phyloP scores from a whole-genome alignment of 92 coral and sea anemone species.

The Meandrina meandrites region DNA sequence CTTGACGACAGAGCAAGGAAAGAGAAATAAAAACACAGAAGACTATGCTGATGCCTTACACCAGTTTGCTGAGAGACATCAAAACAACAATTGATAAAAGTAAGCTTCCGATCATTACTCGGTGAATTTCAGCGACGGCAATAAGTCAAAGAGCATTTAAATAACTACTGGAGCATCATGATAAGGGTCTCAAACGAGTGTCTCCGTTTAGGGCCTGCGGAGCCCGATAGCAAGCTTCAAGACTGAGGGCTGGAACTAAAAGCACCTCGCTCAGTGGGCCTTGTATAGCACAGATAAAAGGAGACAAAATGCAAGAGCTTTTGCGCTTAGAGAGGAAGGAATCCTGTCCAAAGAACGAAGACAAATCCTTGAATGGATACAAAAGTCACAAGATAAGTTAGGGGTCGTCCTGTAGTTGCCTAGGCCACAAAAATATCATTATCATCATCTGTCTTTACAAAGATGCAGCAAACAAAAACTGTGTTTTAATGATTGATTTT shows the following conservation, averaged over 20 bases:
- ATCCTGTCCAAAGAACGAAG: neutral
- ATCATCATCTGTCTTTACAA: neutral
- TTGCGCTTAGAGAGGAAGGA: neutral
- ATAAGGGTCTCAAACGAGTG: neutral
- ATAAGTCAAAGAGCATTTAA: neutral
- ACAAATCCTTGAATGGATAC: neutral
- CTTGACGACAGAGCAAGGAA: no score
- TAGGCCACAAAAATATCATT: neutral
- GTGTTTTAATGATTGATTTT: neutral
- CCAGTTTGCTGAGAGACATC: constrained; percentile 52
- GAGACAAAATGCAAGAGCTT: neutral
- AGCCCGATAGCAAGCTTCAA: no score
- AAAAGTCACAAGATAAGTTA: neutral
- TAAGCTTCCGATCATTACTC: neutral
- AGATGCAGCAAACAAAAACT: neutral
- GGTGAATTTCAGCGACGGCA: neutral
- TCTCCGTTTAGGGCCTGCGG: neutral
- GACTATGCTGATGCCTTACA: constrained; percentile 55
- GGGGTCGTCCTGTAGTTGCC: neutral
- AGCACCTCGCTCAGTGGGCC: neutral
- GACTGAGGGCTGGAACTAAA: no score
- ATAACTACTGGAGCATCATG: neutral
- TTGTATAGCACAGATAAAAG: neutral
- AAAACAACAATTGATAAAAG: neutral
- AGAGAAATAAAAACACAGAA: constrained; percentile 16